Conservation (phyloP, 2,113 vertebrate genomes). For the Anas platyrhynchos region DNA sequence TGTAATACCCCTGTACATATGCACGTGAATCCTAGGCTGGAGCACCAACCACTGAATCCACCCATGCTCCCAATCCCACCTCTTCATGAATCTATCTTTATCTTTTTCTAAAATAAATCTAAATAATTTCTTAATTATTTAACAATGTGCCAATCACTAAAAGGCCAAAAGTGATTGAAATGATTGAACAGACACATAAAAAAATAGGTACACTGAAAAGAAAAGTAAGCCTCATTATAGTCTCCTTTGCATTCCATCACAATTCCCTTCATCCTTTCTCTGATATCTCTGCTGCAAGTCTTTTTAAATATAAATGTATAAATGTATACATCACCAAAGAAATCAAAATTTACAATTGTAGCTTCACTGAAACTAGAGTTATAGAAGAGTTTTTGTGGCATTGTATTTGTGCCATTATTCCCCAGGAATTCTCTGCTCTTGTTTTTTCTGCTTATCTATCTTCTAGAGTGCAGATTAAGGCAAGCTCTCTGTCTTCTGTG, state of each 20-base stretch:
- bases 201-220: neutral
- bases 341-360: neutral
- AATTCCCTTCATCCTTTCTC: neutral
- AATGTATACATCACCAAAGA: neutral
- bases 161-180: neutral
- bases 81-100: neutral
- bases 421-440: neutral
- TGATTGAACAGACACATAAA: neutral
- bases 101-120: neutral
- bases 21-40: neutral
- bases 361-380: neutral
- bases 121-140: neutral
- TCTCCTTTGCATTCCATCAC: neutral
- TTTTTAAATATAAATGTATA: neutral
- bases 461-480: conserved; percentile 27
- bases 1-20: neutral
- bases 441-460: neutral
- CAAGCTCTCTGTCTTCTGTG: conserved; percentile 27
- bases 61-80: neutral
- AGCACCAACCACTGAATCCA: neutral
- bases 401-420: neutral
- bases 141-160: neutral
- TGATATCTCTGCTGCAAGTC: neutral
- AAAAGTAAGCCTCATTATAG: neutral
- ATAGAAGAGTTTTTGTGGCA: neutral